Base-by-base conservation (phyloP, 2,797 vertebrate genomes). In the Ficedula albicollis region DNA sequence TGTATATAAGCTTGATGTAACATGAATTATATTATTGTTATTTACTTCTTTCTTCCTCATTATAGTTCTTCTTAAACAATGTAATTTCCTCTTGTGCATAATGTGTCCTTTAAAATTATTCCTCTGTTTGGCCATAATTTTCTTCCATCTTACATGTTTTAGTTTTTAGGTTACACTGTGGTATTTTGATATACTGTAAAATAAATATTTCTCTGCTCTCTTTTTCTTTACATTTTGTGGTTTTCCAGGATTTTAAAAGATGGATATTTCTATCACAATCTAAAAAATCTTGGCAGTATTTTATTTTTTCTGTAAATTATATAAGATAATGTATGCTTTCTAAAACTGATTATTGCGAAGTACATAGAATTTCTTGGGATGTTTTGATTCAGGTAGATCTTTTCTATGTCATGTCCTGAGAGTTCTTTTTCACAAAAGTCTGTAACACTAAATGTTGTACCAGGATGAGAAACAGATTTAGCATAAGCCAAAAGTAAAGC, bases 361-460 rank as follows among this genome's bases (percentile, higher is more conserved):
- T 32, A 55, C 5, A n/a, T 27, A 46, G 13, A 54, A 48, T 48
- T 64, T 64, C 6, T 66, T 48, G 13, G 38, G 44, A 36, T 59
- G 3, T 76, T 89, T 80, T 84, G 25, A n/a, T 16, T 55, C 32
- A 22, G 15, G 5, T 52, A 43, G 14, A 32, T 59, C 11, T 68
- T 72, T 55, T 23, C 30, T 64, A 43, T 4, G 6, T 73, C 21
- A 36, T 68, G 16, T 63, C 14, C 11, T 59, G 18, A 55, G 39
- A 55, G 12, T 30, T 56, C 3, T 89, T 70, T 32, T 56, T 74
- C n/a, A 60, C 34, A 64, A 72, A 63, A 91, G 39, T 59, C 4
- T 0, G 0, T 55, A 19, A 36, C 4, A 63, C 1, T 80, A 52
- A 55, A 39, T 23, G 13, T 78, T 20, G n/a, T 66, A 20, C 38